Conservation (phyloP, 2,113 vertebrate species). For the Centropristis striata region DNA sequence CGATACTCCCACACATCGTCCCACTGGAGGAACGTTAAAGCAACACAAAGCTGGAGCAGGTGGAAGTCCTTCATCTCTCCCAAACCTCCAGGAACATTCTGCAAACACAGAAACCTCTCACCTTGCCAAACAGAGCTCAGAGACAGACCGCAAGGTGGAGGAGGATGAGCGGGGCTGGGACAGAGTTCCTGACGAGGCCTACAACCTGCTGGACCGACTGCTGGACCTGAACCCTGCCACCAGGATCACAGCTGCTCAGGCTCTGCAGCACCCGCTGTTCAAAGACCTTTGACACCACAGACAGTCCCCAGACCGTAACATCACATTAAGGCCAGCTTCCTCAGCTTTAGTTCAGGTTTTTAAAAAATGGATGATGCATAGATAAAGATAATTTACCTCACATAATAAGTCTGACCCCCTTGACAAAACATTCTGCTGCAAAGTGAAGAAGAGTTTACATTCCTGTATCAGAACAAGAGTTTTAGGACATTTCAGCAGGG, state of each 20-base stretch:
- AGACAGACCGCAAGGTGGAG: conserved; percentile 12
- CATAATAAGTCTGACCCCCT: background rate
- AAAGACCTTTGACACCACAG: conserved; percentile 70
- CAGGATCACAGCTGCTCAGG: conserved; percentile 92
- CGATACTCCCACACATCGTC: conserved; percentile 23
- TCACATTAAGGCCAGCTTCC: background rate
- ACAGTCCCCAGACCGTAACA: background rate
- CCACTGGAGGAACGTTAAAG: background rate
- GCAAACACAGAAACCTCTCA: background rate
- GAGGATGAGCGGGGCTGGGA: conserved; percentile 88
- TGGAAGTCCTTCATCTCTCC: background rate
- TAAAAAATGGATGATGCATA: background rate
- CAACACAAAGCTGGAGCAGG: conserved; percentile 7
- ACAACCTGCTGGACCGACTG: conserved; percentile 94
- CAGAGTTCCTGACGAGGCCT: conserved; percentile 91
- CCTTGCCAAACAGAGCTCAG: conserved; percentile 5
- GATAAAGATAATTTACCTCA: too few species aligned
- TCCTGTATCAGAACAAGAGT: background rate
- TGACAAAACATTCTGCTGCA: background rate
- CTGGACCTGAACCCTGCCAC: conserved; percentile 95
- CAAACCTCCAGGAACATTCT: background rate
- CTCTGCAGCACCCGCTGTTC: conserved; percentile 92
- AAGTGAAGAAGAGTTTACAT: background rate
- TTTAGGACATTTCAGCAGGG: background rate
- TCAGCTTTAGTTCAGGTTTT: background rate